Conservation (phyloP, 2,797 vertebrate species). For the Fistularia commersonii region DNA sequence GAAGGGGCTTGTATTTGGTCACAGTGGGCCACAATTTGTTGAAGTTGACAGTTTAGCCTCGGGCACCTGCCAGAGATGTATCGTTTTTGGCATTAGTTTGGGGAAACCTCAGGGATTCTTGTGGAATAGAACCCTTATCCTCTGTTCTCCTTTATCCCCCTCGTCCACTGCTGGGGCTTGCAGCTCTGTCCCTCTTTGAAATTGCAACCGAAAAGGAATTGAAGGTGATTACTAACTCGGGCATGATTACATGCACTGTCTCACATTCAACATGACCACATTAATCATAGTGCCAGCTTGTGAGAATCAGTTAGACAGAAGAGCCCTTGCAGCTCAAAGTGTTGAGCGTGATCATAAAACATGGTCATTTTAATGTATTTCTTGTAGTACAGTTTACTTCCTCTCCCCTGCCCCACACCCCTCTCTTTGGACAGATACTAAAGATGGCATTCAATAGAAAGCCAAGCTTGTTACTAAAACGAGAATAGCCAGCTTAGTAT, state of each 20-base stretch:
- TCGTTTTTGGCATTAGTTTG: constrained; percentile 41
- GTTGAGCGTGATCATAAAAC: constrained; percentile 39
- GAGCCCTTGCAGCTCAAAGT: constrained; percentile 24
- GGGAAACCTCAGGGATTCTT: constrained; percentile 34
- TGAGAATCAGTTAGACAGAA: constrained; percentile 30
- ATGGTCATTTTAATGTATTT: background rate
- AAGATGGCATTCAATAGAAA: too few relatives aligned
- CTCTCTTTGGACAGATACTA: too few relatives aligned
- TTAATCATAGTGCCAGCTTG: constrained; percentile 62
- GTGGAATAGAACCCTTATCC: constrained; percentile 25
- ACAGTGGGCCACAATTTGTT: constrained; percentile 56
- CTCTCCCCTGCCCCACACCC: too few relatives aligned
- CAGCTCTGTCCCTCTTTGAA: constrained; percentile 50
- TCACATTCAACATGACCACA: constrained; percentile 61
- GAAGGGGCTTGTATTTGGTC: constrained; percentile 22
- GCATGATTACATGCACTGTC: constrained; percentile 73
- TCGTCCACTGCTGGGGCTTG: constrained; percentile 21
- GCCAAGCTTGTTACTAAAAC: too few relatives aligned
- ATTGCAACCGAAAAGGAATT: constrained; percentile 66
- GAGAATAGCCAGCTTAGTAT: too few relatives aligned
- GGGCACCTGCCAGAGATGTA: constrained; percentile 52
- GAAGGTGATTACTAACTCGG: constrained; percentile 68
- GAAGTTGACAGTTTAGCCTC: constrained; percentile 51
- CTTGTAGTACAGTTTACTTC: background rate
- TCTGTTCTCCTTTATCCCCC: constrained; percentile 4